Evolutionary conservation across 2,797 vertebrate genomes (phyloP).

Genomic region (Pelobates cultripes): DNA sequence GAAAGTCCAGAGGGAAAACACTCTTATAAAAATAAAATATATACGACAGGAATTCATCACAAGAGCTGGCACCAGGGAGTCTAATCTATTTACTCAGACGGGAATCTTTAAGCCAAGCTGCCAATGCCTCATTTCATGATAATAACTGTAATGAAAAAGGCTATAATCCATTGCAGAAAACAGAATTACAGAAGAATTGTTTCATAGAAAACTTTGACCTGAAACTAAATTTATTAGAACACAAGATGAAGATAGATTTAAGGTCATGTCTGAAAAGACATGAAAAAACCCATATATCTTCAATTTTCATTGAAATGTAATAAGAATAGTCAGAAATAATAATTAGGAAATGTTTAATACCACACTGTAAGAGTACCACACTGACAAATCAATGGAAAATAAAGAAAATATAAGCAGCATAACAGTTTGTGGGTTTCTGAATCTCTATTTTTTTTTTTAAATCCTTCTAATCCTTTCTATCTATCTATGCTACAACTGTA

Average conservation of each 20-base stretch:
- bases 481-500: no score
- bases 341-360: slow-evolving; percentile 6
- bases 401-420: not conserved
- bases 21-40: slow-evolving; percentile 43
- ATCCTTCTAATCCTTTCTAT: no score
- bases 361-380: not conserved
- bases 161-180: slow-evolving; percentile 73
- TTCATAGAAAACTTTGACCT: slow-evolving; percentile 66
- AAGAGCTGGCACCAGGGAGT: slow-evolving; percentile 63
- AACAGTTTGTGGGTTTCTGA: not conserved
- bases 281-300: not conserved
- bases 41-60: slow-evolving; percentile 48
- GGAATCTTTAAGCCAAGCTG: slow-evolving; percentile 61
- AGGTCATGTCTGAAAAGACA: slow-evolving; percentile 34
- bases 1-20: slow-evolving; percentile 30
- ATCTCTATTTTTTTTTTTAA: no score
- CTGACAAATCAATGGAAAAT: not conserved
- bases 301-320: not conserved
- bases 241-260: slow-evolving; percentile 35
- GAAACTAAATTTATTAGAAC: slow-evolving; percentile 67
- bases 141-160: slow-evolving; percentile 72
- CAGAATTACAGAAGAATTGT: slow-evolving; percentile 67
- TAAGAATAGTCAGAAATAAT: not conserved
- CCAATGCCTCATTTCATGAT: slow-evolving; percentile 73
- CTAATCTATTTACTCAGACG: slow-evolving; percentile 72